Percentiles rank a stretch among this genome's conserved stretches.
phyloP scores from a whole-genome alignment of 1,140 invertebrate genomes.

The Drosophila asahinai region DNA sequence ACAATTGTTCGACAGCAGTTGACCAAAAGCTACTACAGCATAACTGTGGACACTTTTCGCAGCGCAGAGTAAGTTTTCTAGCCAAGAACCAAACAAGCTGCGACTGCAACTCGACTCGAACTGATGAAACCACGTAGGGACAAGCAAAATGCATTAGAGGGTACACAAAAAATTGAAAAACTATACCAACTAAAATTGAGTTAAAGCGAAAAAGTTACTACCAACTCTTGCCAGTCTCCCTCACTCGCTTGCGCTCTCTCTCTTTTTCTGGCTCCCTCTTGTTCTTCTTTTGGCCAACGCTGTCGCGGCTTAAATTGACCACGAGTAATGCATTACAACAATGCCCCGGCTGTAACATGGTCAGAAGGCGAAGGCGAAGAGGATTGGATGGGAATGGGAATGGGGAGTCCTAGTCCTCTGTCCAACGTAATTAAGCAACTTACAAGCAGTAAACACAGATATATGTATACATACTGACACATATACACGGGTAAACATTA shows the following conservation, averaged over 20 bases:
- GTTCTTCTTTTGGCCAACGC: conserved; percentile 9
- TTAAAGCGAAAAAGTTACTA: conserved; percentile 75
- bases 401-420: conserved; percentile 28
- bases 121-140: conserved; percentile 56
- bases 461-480: conserved; percentile 10
- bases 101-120: conserved; percentile 36
- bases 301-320: conserved; percentile 65
- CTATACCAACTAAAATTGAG: conserved; percentile 76
- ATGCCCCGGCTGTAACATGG: conserved; percentile 28
- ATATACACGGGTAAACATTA: conserved; percentile 34
- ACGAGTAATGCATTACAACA: conserved; percentile 77
- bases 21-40: conserved; percentile 9
- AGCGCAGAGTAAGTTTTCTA: conserved; percentile 28
- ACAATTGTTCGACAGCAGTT: conserved; percentile 12
- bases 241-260: background rate
- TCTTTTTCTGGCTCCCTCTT: conserved; percentile 11
- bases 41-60: conserved; percentile 17
- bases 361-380: conserved; percentile 34
- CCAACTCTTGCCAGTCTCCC: conserved; percentile 18
- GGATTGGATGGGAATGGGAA: background rate
- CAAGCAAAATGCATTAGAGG: conserved; percentile 77
- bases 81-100: conserved; percentile 40
- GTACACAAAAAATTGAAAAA: conserved; percentile 45
- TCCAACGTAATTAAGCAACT: conserved; percentile 77
- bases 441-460: conserved; percentile 67